These are phyloP conservation scores for Mormyrus iriodes DNA, from an alignment of 2,113 vertebrate species.

Conservation along the genomic window DNA sequence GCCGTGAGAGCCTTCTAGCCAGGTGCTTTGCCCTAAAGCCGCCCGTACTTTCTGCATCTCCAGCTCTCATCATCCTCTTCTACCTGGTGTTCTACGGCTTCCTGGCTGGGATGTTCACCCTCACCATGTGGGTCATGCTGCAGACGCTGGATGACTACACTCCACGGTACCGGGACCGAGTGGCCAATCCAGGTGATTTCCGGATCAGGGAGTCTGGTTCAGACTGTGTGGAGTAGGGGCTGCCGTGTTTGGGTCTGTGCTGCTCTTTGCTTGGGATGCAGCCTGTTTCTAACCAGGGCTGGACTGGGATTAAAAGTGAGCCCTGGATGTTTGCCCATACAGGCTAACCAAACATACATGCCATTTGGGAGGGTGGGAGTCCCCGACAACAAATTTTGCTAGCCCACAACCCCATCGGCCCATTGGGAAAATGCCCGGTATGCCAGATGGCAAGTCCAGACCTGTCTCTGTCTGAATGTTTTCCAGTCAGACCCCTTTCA, in stretches of 20 bases:
- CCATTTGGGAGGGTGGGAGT: neutral
- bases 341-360: neutral
- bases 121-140: slow-evolving; percentile 97
- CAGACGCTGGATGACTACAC: slow-evolving; percentile 80
- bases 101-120: slow-evolving; percentile 83
- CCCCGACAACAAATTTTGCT: neutral
- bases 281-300: neutral
- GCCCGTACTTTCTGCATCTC: slow-evolving; percentile 17
- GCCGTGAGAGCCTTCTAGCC: neutral
- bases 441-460: neutral
- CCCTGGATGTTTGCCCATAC: neutral
- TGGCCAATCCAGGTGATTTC: slow-evolving; percentile 79
- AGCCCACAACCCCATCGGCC: neutral
- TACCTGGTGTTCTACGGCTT: slow-evolving; percentile 95
- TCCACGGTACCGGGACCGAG: slow-evolving; percentile 84
- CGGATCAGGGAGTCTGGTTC: neutral
- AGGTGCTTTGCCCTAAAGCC: neutral
- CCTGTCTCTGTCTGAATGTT: neutral
- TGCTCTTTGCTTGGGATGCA: neutral
- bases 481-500: neutral
- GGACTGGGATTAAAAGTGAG: neutral
- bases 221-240: neutral
- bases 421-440: neutral
- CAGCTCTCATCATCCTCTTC: slow-evolving; percentile 90
- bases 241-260: neutral